Percentiles rank a stretch among this genome's conserved stretches.
phyloP scores from a whole-genome alignment of 1,140 invertebrate species.

The Drosophila pallidifrons region DNA sequence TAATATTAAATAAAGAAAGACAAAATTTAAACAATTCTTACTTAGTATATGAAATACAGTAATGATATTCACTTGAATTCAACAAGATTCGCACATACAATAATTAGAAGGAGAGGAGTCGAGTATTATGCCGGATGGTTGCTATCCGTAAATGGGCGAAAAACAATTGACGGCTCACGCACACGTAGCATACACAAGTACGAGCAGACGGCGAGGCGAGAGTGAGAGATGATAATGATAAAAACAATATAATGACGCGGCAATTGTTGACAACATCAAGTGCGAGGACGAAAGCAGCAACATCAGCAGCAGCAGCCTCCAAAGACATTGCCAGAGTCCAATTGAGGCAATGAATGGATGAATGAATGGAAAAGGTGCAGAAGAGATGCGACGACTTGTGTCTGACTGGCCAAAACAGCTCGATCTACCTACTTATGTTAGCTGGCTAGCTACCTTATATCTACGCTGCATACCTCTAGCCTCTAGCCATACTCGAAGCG shows the following conservation, averaged over 20 bases:
- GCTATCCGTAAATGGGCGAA: conserved; percentile 9
- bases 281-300: conserved; percentile 35
- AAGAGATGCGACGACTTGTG: too few relatives aligned
- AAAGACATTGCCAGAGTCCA: not conserved
- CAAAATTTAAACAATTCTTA: not conserved
- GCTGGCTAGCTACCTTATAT: conserved; percentile 21
- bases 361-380: not conserved
- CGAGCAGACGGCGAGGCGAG: not conserved
- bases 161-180: conserved; percentile 19
- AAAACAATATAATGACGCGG: conserved; percentile 79
- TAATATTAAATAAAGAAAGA: too few relatives aligned
- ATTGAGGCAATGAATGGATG: conserved; percentile 29
- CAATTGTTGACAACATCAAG: conserved; percentile 77
- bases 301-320: conserved; percentile 1
- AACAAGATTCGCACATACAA: not conserved
- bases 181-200: conserved; percentile 15
- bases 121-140: not conserved
- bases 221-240: conserved; percentile 69
- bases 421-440: too few relatives aligned
- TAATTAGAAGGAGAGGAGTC: too few relatives aligned
- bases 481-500: conserved; percentile 46
- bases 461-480: not conserved
- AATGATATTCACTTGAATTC: conserved; percentile 9
- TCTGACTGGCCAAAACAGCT: too few relatives aligned
- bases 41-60: not conserved